Evolutionary conservation across 2,888 invertebrate genomes (phyloP), one percentile per base, ranked within the genome.

Genomic region (Dioctria rufipes): DNA sequence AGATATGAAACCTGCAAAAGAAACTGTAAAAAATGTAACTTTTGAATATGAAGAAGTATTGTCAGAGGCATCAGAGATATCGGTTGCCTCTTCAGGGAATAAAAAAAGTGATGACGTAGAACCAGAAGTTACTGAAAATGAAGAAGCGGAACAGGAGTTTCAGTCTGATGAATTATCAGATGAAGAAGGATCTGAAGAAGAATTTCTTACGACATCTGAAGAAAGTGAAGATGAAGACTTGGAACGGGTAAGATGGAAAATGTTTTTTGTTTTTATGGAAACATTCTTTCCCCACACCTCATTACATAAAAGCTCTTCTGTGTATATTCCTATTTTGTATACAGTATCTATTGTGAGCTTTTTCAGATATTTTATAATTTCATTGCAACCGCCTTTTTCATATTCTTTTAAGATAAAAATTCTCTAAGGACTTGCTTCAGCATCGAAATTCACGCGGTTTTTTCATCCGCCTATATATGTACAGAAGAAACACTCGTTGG

Each of bases 181-280:
- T 4, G 66, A 51, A n/a, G 77, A 63, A n/a, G 46, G n/a, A 37
- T 39, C 63, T 0, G 78, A 78, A 6, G 65, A 65, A 65, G 63
- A 78, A 11, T 73, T 54, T 54, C 9, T 54, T n/a, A 54, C 54
- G 4, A 11, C 11, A 3, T 54, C 54, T 11, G 54, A 54, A 8
- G 54, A 54, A 4, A 54, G 54, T 54, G 54, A 54, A 54, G 54
- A 54, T 4, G 54, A 54, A 54, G 54, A 54, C 11, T 4, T 54
- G 11, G 54, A 54, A 54, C 54, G 54, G 54, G 54, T 54, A 54
- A 54, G 39, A 61, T 25, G 37, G 13, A 25, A n/a, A 61, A 61
- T 60, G 4, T 60, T 60, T 25, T 25, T 25, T 25, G n/a, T 25
- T 25, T 25, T 25, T 25, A 25, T 2, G 25, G 25, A 25, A 25